Base-by-base conservation (phyloP, 1,140 invertebrate species). In the Homalodisca vitripennis region DNA sequence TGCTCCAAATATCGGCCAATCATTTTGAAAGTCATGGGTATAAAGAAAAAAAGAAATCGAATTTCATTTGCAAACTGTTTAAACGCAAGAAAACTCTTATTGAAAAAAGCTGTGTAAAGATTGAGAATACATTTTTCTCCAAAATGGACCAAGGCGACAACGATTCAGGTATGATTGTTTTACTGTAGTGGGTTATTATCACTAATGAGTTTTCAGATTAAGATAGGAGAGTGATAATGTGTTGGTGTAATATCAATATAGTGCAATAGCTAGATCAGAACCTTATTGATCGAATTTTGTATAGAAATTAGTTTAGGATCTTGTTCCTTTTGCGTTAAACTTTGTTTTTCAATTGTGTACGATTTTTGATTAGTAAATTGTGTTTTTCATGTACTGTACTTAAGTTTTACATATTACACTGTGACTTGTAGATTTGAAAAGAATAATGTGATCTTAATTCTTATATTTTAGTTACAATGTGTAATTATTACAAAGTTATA, bases 121-220 rank as follows among this genome's bases (percentile, higher is more conserved):
- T 29, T 60, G 26, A 60, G 3, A 29, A 29, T 1, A 14, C 24
- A 30, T 22, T 27, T 60, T 10, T 60, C 29, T 12, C 55, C 14
- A 60, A 24, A 60, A 60, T 60, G 55, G 55, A 60, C 27, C 55
- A 30, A n/a, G 55, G 22, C 10, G 55, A 60, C n/a, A 26, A 30
- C n/a, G 27, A 6, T n/a, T 22, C 55, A 60, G 55, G 55, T 60
- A 60, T 2, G 24, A 3, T 10, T 20, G 3, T 51, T 51, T 51
- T 14, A 51, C 6, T 41, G 6, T 41, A 10, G 17, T 10, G 17
- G 17, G 6, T 41, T 10, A 41, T 6, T 41, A 17, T 10, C 6
- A 41, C 6, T 41, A 41, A 41, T 41, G 17, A 41, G 34, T 41
- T 10, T 41, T 41, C 34, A 10, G 17, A 41, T 41, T 10, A 6